Conservation (phyloP, 37 sponge, comb jelly and placozoan genomes). For the Spongilla lacustris region DNA sequence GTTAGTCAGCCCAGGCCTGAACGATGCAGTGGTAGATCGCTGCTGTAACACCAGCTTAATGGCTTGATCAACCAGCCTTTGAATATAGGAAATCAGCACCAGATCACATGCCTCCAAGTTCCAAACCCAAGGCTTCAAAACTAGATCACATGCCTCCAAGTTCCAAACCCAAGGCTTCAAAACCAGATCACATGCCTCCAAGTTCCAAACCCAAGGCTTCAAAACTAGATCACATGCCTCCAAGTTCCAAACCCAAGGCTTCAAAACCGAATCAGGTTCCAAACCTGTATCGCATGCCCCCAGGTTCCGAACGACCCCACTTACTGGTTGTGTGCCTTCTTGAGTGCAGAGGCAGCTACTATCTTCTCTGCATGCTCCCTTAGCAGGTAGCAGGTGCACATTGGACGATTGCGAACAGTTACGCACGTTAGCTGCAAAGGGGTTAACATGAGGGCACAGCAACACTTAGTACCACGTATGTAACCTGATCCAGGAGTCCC, state of each 20-base stretch:
- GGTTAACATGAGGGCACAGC: background rate
- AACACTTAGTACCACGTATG: background rate
- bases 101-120: too few species aligned
- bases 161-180: too few species aligned
- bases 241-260: background rate
- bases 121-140: too few species aligned
- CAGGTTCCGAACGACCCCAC: conserved; percentile 2
- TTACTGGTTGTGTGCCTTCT: conserved; percentile 70
- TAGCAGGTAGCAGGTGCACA: conserved; percentile 46
- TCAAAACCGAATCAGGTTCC: background rate
- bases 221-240: background rate
- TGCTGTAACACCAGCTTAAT: conserved; percentile 19
- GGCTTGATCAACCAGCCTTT: conserved; percentile 46
- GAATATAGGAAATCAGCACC: too few species aligned
- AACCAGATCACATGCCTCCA: background rate
- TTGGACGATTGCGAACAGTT: conserved; percentile 4
- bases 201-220: background rate
- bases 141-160: background rate
- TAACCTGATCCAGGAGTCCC: conserved; percentile 53
- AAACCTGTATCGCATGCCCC: background rate
- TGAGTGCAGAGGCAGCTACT: conserved; percentile 58
- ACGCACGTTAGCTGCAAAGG: conserved; percentile 39
- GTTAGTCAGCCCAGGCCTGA: conserved; percentile 21
- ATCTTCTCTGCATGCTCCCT: conserved; percentile 89
- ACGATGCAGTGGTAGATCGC: background rate